phyloP scores from a whole-genome alignment of 2,797 vertebrate species.

The Sparidentex hasta region DNA sequence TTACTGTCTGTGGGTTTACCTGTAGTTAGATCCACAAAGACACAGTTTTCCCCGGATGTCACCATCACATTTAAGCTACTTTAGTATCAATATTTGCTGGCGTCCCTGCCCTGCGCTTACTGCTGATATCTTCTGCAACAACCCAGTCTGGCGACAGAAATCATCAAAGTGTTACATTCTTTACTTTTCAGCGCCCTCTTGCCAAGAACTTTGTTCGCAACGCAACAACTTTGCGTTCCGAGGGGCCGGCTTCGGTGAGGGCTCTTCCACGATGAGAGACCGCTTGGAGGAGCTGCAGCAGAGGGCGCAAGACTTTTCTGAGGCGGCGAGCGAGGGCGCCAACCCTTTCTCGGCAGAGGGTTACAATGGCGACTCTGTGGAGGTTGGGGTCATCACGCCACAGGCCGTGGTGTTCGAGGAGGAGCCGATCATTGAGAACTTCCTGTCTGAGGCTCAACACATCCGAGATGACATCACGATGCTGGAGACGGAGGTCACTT shows the following conservation, averaged over 20 bases:
- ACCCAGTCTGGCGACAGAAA: background rate
- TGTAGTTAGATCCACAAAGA: background rate
- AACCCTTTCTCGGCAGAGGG: constrained; percentile 67
- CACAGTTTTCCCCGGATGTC: background rate
- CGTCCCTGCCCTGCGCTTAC: background rate
- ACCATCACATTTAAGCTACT: background rate
- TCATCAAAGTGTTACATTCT: background rate
- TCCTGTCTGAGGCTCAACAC: constrained; percentile 89
- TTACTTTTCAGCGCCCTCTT: constrained; percentile 27
- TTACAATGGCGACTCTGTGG: constrained; percentile 78
- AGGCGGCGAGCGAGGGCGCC: constrained; percentile 1
- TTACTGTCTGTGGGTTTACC: background rate
- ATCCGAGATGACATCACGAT: constrained; percentile 88
- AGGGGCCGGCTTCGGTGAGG: constrained; percentile 4
- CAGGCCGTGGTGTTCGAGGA: constrained; percentile 94
- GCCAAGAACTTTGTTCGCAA: background rate
- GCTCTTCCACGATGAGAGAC: constrained; percentile 87
- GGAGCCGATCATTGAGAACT: constrained; percentile 91
- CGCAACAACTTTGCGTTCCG: constrained; percentile 16
- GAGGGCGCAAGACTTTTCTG: constrained; percentile 83
- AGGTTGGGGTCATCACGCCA: constrained; percentile 72
- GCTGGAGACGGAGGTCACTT: constrained; percentile 87
- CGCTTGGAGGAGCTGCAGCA: constrained; percentile 91
- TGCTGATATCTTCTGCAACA: background rate
- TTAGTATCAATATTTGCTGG: background rate